These are phyloP conservation scores for Geopemphigus sp. DNA, from an alignment of 1,140 invertebrate species.

Conservation along the genomic window DNA sequence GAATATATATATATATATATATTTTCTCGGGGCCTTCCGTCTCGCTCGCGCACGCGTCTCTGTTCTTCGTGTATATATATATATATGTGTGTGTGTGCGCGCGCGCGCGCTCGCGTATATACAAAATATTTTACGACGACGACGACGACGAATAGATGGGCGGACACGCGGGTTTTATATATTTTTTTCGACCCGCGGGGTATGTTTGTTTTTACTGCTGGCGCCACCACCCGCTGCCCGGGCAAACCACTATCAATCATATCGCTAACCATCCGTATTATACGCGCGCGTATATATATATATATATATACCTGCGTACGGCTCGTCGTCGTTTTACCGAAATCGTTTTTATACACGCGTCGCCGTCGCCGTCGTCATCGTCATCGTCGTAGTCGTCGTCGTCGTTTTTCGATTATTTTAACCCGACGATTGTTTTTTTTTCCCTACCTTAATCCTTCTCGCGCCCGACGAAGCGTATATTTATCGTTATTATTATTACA, in stretches of 20 bases:
- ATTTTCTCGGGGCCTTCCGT: conserved; percentile 4
- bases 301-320: neutral
- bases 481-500: no score
- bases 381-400: neutral
- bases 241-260: conserved; percentile 48
- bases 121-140: conserved; percentile 35
- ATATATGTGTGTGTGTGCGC: neutral
- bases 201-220: conserved; percentile 50
- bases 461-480: no score
- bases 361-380: neutral
- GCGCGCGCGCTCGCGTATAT: no score
- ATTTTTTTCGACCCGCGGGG: conserved; percentile 24
- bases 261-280: conserved; percentile 46
- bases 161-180: conserved; percentile 26
- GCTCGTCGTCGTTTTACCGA: conserved; percentile 20
- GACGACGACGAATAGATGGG: conserved; percentile 35
- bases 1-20: conserved; percentile 24
- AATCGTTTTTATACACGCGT: conserved; percentile 37
- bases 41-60: conserved; percentile 11
- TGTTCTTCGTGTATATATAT: neutral
- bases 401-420: conserved; percentile 22
- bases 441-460: neutral
- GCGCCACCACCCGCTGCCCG: conserved; percentile 49
- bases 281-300: neutral
- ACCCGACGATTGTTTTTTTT: conserved; percentile 25